A percentile compares a stretch with the other conserved stretches of the same genome.
Conservation (phyloP, 2,113 vertebrate species). For the Serilophus lunatus region DNA sequence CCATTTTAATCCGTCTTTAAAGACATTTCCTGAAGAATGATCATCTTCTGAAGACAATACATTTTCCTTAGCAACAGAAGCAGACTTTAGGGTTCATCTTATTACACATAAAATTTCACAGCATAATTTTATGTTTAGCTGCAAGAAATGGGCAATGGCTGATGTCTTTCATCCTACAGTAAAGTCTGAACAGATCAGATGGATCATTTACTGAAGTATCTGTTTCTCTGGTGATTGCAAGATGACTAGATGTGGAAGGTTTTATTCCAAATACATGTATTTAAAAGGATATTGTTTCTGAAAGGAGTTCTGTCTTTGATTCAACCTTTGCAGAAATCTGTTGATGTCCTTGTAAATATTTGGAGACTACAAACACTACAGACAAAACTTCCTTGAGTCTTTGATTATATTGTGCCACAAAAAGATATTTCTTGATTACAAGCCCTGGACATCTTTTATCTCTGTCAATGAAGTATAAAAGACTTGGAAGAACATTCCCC, state of each 20-base stretch:
- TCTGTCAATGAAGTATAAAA: not conserved
- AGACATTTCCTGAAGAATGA: not conserved
- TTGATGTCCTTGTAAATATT: not conserved
- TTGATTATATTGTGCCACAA: not conserved
- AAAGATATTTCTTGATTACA: not conserved
- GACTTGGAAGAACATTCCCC: not conserved
- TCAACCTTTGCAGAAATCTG: not conserved
- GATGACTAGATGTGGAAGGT: not conserved
- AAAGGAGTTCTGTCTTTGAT: not conserved
- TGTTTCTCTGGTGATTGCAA: not conserved
- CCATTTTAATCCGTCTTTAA: not conserved
- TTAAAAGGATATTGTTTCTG: not conserved
- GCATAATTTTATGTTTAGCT: not conserved
- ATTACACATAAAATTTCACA: not conserved
- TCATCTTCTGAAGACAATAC: not conserved
- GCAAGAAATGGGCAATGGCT: not conserved
- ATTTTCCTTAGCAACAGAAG: not conserved
- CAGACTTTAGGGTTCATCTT: not conserved
- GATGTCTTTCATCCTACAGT: not conserved
- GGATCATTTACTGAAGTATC: not conserved
- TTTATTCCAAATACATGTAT: not conserved
- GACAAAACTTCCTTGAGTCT: not conserved
- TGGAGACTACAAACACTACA: not conserved
- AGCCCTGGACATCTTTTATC: not conserved
- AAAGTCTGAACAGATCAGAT: not conserved